Percentiles rank a stretch among this genome's conserved stretches.
Evolutionary conservation across 2,888 invertebrate species (phyloP).

Genomic region (Drosophila subsilvestris): DNA sequence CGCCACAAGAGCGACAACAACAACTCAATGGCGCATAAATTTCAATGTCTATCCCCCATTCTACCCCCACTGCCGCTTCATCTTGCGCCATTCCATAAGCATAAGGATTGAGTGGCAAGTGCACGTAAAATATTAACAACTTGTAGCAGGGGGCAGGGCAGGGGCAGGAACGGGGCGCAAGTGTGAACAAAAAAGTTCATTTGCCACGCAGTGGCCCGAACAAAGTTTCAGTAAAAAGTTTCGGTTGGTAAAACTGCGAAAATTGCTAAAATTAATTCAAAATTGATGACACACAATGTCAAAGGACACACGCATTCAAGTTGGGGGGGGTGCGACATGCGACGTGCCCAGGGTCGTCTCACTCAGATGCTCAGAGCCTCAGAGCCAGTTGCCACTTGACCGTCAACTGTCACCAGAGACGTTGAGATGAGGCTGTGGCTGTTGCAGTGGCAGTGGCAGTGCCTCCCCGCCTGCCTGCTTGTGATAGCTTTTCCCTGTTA

Average conservation of each 20-base stretch:
- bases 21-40: constrained; percentile 62
- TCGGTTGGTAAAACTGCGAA: constrained; percentile 54
- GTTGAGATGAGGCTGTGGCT: constrained; percentile 25
- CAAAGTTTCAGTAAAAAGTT: constrained; percentile 56
- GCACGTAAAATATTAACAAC: constrained; percentile 71
- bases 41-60: constrained; percentile 43
- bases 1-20: constrained; percentile 36
- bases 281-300: constrained; percentile 76
- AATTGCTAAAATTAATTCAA: constrained; percentile 73
- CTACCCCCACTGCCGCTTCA: background rate
- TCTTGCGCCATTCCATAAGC: constrained; percentile 3
- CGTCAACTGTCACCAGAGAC: constrained; percentile 68
- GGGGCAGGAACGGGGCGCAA: constrained; percentile 1
- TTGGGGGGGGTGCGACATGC: constrained; percentile 15
- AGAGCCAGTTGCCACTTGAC: constrained; percentile 71
- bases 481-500: constrained; percentile 4
- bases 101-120: constrained; percentile 46
- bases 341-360: constrained; percentile 34
- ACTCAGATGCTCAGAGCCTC: constrained; percentile 17
- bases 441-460: constrained; percentile 13
- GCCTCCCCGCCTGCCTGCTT: constrained; percentile 31
- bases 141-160: constrained; percentile 12
- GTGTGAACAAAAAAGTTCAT: constrained; percentile 39
- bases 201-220: background rate
- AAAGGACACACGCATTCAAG: constrained; percentile 59